Evolutionary conservation across 92 coral and sea anemone genomes (phyloP).

Genomic region (Plumapathes pennacea): DNA sequence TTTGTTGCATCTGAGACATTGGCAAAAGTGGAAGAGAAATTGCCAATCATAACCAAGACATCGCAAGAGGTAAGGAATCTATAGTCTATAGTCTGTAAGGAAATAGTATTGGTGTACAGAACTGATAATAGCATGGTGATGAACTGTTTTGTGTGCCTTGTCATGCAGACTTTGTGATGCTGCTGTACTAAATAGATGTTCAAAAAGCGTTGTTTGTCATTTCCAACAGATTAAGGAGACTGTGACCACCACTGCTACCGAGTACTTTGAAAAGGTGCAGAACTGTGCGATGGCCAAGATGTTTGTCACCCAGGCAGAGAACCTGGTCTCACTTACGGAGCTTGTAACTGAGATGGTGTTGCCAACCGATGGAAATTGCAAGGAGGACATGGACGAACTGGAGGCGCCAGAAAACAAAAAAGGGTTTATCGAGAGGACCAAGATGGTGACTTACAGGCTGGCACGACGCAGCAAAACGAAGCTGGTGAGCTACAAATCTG

Average conservation of each 20-base stretch:
- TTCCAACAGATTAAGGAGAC: conserved; percentile 75
- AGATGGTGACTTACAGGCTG: conserved; percentile 62
- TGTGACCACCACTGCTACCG: conserved; percentile 66
- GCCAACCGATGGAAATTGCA: conserved; percentile 79
- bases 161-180: too few species aligned
- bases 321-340: conserved; percentile 69
- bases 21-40: conserved; percentile 41
- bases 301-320: conserved; percentile 61
- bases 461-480: conserved; percentile 67
- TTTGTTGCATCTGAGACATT: conserved; percentile 29
- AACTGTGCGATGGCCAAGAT: conserved; percentile 63
- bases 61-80: conserved; percentile 36
- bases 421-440: conserved; percentile 64
- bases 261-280: conserved; percentile 70
- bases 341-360: conserved; percentile 74
- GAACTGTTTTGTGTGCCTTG: too few species aligned
- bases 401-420: conserved; percentile 58
- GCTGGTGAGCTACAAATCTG: conserved; percentile 77
- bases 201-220: too few species aligned
- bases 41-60: conserved; percentile 25
- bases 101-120: too few species aligned
- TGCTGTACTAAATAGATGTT: too few species aligned
- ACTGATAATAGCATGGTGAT: too few species aligned
- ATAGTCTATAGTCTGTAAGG: too few species aligned
- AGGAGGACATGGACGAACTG: conserved; percentile 86